Conservation (phyloP, 2,113 vertebrate genomes). For the Gymnobelideus leadbeateri region DNA sequence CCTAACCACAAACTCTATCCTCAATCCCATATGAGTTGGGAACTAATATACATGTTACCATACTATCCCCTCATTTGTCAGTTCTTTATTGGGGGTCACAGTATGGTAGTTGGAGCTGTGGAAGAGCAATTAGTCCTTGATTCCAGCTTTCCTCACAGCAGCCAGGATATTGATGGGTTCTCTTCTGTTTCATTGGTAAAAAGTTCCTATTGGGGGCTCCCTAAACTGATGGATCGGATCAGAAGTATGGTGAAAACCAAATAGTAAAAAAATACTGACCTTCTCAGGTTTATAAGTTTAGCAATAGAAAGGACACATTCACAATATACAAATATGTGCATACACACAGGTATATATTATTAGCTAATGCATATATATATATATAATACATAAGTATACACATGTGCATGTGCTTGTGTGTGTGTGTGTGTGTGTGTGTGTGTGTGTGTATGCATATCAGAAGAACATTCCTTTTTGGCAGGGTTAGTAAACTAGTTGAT, state of each 20-base stretch:
- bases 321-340: neutral
- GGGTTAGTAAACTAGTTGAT: neutral
- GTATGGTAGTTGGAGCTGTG: neutral
- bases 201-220: too few species aligned
- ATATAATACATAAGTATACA: neutral
- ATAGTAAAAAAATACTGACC: too few species aligned
- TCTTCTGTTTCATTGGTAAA: neutral
- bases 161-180: neutral
- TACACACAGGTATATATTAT: neutral
- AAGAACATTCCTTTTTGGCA: neutral
- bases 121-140: neutral
- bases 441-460: neutral
- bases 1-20: neutral
- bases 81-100: neutral
- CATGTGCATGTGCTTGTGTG: neutral
- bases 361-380: neutral
- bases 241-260: too few species aligned
- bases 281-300: too few species aligned
- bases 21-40: neutral
- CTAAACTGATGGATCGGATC: too few species aligned
- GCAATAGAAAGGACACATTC: neutral
- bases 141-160: neutral
- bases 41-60: neutral
- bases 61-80: neutral
- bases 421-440: neutral